A percentile compares a stretch with the other conserved stretches of the same genome.
These are phyloP conservation scores for Mythimna impura DNA, from an alignment of 2,888 invertebrate genomes.

Conservation along the genomic window DNA sequence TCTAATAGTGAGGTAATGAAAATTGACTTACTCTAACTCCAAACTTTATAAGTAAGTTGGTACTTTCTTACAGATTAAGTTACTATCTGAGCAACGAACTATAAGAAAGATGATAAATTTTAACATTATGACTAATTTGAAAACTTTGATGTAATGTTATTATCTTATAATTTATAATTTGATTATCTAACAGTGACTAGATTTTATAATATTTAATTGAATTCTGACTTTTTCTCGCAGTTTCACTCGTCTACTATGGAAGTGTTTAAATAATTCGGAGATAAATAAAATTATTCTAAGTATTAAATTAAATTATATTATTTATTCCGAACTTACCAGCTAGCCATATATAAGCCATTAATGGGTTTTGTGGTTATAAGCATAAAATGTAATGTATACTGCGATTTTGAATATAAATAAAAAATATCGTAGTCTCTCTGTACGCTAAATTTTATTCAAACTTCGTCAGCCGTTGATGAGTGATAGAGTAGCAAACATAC, in stretches of 20 bases:
- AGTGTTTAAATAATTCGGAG: background rate
- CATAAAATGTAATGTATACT: no score
- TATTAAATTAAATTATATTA: no score
- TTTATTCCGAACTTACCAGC: no score
- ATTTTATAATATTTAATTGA: background rate
- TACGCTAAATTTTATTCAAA: background rate
- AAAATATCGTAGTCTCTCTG: no score
- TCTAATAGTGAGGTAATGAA: conserved; percentile 4
- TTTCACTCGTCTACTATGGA: no score
- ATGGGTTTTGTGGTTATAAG: no score
- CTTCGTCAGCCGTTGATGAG: background rate
- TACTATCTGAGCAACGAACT: conserved; percentile 19
- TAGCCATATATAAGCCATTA: no score
- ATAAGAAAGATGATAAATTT: conserved; percentile 32
- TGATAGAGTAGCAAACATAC: background rate
- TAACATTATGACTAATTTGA: conserved; percentile 38
- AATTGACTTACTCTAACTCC: background rate
- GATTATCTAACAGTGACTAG: background rate
- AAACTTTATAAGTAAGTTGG: conserved; percentile 5
- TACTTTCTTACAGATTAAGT: conserved; percentile 19
- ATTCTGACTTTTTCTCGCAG: background rate
- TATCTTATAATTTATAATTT: conserved; percentile 26
- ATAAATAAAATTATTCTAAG: no score
- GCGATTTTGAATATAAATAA: no score
- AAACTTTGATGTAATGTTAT: conserved; percentile 43